A percentile compares a stretch with the other conserved stretches of the same genome.
Evolutionary conservation across 2,797 vertebrate species (phyloP).

Genomic region (Myotis pilosus): DNA sequence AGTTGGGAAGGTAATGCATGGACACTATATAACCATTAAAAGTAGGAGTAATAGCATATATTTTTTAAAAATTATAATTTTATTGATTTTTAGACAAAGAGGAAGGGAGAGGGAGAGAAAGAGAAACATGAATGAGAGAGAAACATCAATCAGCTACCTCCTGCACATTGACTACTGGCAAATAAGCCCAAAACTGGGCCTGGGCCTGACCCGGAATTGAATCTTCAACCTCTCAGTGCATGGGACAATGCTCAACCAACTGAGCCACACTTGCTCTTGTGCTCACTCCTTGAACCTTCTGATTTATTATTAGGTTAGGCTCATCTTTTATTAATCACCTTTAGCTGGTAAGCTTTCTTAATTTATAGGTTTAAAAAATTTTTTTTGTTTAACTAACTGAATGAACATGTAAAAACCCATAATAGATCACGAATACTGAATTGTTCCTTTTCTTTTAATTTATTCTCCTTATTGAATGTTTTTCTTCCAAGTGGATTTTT

Average conservation of each 20-base stretch:
- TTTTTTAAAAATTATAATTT: too few relatives aligned
- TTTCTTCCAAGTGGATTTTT: neutral
- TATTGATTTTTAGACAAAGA: too few relatives aligned
- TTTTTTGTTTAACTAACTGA: neutral
- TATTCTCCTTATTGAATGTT: neutral
- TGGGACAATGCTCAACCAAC: too few relatives aligned
- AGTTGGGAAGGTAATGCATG: neutral
- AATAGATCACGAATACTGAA: neutral
- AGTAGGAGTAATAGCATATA: neutral
- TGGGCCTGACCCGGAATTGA: too few relatives aligned
- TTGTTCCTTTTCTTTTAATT: neutral
- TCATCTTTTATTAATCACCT: conserved; percentile 5
- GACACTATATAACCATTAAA: neutral
- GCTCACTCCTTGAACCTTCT: neutral
- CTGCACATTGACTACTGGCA: too few relatives aligned
- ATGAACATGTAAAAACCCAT: neutral
- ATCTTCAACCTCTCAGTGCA: too few relatives aligned
- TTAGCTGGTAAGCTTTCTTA: neutral
- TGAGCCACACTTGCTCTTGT: neutral
- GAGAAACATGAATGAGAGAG: too few relatives aligned
- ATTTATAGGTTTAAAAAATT: neutral
- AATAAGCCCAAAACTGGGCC: too few relatives aligned
- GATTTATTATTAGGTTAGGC: neutral
- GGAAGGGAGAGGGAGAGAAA: too few relatives aligned
- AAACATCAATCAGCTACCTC: too few relatives aligned